These are phyloP conservation scores for Oryzias celebensis DNA, from an alignment of 2,113 vertebrate species.

Conservation along the genomic window DNA sequence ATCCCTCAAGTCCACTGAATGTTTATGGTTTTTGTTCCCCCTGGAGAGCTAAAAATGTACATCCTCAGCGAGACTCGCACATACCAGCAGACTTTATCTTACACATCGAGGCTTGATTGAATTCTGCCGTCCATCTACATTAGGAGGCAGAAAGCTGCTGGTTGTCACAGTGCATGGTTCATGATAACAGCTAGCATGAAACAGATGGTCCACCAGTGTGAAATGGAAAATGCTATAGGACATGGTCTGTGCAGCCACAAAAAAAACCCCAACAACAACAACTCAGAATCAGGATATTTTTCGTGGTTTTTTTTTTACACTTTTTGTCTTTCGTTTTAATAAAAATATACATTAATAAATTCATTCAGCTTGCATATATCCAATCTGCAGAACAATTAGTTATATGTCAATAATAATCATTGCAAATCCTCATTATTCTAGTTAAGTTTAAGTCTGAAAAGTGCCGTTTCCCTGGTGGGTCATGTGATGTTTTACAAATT, in stretches of 20 bases:
- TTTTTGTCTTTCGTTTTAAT: background rate
- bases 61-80: background rate
- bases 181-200: slow-evolving; percentile 35
- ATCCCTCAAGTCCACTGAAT: too few relatives aligned
- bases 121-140: slow-evolving; percentile 17
- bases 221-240: slow-evolving; percentile 22
- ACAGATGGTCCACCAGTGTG: slow-evolving; percentile 40
- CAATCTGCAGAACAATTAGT: too few relatives aligned
- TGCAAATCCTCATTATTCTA: too few relatives aligned
- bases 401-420: too few relatives aligned
- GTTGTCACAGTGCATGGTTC: slow-evolving; percentile 32
- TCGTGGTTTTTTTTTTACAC: background rate
- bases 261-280: too few relatives aligned
- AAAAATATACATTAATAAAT: too few relatives aligned
- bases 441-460: too few relatives aligned
- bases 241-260: background rate
- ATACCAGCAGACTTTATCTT: background rate
- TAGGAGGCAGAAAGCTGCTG: slow-evolving; percentile 17
- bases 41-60: too few relatives aligned
- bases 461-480: too few relatives aligned
- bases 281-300: background rate
- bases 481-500: too few relatives aligned
- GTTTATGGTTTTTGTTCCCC: too few relatives aligned
- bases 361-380: too few relatives aligned
- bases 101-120: slow-evolving; percentile 9